A percentile compares a stretch with the other conserved stretches of the same genome.
These are phyloP conservation scores for Oopsacas minuta DNA, from an alignment of 37 sponge, comb jelly and placozoan genomes.

Conservation along the genomic window DNA sequence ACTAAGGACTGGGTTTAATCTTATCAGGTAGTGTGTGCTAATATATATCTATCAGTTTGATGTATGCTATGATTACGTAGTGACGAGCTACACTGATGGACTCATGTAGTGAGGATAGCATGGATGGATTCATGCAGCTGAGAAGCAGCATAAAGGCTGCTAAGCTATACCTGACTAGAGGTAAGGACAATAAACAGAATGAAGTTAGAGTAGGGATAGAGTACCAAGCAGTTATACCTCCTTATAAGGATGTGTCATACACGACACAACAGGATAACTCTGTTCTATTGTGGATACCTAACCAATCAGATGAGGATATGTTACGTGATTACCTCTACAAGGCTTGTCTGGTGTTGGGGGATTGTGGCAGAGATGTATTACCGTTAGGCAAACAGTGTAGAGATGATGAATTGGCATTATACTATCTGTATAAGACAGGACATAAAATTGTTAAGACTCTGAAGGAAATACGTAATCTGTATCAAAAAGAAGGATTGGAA, in stretches of 20 bases:
- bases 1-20: too few species aligned
- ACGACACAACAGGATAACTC: background rate
- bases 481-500: background rate
- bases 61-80: background rate
- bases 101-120: constrained; percentile 8
- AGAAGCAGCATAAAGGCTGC: background rate
- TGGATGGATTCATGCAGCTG: constrained; percentile 12
- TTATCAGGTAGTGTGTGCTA: too few species aligned
- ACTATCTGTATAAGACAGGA: background rate
- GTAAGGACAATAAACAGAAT: background rate
- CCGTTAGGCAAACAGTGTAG: constrained; percentile 1
- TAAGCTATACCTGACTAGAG: background rate
- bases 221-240: background rate
- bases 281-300: background rate
- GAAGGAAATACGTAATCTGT: background rate
- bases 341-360: background rate
- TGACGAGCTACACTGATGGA: background rate
- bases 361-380: background rate
- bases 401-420: background rate
- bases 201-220: background rate
- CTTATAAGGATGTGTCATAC: background rate
- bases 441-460: background rate
- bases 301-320: background rate
- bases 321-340: background rate
- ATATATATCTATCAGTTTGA: background rate